Percentiles rank a stretch among this genome's conserved stretches.
These are phyloP conservation scores for Rhadina sibilatrix DNA, from an alignment of 2,113 vertebrate species.

Conservation along the genomic window DNA sequence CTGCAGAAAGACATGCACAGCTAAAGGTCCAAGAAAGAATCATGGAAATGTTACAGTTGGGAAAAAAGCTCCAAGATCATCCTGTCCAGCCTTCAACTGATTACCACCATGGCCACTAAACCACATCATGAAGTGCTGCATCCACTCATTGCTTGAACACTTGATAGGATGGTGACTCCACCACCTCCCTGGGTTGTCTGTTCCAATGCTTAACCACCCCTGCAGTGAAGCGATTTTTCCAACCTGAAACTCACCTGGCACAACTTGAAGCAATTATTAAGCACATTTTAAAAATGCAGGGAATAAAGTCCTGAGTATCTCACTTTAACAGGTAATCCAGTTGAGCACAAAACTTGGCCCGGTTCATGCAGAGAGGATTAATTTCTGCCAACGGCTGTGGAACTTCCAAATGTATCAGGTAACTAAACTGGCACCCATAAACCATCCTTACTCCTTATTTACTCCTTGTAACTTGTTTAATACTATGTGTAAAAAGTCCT, in stretches of 20 bases:
- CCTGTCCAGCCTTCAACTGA: not conserved
- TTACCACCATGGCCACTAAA: not conserved
- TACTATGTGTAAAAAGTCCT: not conserved
- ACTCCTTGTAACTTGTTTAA: not conserved
- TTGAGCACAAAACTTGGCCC: not conserved
- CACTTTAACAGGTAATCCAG: not conserved
- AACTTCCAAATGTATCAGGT: not conserved
- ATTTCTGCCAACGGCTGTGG: not conserved
- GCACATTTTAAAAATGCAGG: not conserved
- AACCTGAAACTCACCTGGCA: not conserved
- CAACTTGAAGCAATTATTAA: not conserved
- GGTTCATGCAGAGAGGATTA: not conserved
- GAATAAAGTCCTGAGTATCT: not conserved
- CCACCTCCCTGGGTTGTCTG: too few relatives aligned
- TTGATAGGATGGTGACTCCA: not conserved
- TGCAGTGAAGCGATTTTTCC: not conserved
- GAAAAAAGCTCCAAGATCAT: not conserved
- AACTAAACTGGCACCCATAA: not conserved
- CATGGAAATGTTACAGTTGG: too few relatives aligned
- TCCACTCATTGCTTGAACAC: not conserved
- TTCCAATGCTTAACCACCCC: accelerated
- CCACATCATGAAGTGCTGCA: too few relatives aligned
- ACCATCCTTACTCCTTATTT: too few relatives aligned
- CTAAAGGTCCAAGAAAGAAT: not conserved
- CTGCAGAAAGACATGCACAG: accelerated